phyloP scores from a whole-genome alignment of 2,797 vertebrate species.

The Anolis apletophallus region DNA sequence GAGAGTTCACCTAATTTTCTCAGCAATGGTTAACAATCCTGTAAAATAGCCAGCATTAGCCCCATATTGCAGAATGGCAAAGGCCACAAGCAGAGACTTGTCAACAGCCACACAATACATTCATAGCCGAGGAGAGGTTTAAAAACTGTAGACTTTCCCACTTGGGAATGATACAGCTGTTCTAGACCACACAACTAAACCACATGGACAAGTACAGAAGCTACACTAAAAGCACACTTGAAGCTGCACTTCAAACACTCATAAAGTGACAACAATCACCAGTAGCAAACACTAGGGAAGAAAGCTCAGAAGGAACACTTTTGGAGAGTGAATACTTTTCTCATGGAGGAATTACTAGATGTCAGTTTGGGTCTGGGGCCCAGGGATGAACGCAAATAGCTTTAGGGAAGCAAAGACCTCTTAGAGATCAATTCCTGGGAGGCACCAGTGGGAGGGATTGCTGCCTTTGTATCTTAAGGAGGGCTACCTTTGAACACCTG shows the following conservation, averaged over 20 bases:
- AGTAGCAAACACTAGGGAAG: not conserved
- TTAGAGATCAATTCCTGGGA: not conserved
- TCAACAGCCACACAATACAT: not conserved
- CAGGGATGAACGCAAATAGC: not conserved
- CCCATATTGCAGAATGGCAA: not conserved
- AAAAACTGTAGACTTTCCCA: not conserved
- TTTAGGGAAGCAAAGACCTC: not conserved
- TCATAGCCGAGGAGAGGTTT: not conserved
- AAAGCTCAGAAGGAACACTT: not conserved
- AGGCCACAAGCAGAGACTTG: not conserved
- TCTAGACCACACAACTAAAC: slow-evolving; percentile 2
- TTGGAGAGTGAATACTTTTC: not conserved
- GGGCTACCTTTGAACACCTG: not conserved
- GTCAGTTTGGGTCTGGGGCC: not conserved
- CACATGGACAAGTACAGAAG: slow-evolving; percentile 20
- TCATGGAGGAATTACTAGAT: too few species aligned
- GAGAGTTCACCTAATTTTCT: slow-evolving; percentile 8
- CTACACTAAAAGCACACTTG: slow-evolving; percentile 9
- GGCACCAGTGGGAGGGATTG: not conserved
- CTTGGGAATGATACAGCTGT: not conserved
- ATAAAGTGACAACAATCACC: not conserved
- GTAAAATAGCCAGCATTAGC: not conserved
- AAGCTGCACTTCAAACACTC: not conserved
- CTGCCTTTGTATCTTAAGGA: not conserved
- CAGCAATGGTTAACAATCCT: not conserved